Evolutionary conservation across 1,140 invertebrate genomes (phyloP), one percentile per base, ranked within the genome.

Genomic region (Drosophila mauritiana): DNA sequence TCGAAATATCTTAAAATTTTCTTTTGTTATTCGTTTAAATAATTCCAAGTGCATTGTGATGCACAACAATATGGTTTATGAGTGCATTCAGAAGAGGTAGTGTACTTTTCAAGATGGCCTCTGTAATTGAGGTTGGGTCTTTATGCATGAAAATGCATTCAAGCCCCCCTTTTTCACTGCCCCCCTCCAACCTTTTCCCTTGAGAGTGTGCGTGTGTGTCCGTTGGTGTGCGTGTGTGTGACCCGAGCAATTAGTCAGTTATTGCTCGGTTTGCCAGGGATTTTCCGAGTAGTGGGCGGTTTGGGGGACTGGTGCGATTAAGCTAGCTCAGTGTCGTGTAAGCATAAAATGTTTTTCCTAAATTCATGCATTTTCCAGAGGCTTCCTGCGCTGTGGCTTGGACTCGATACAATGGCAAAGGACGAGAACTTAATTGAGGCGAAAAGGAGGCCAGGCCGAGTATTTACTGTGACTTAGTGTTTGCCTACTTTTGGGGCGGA

Each of bases 211-310:
- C 67, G 63, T 70, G 63, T 46, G 62, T 64, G 62, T 64, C 22
- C 48, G 17, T 17, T n/a, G 11, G 49, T 63, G 53, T 31, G 42
- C 43, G 12, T 64, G 42, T 75, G 75, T 82, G 77, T 31, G 48
- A 76, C 76, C 77, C 65, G 49, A 88, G 83, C 82, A 86, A 86
- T 86, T 86, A 86, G 82, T 86, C 83, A 82, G 82, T 82, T 83
- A 88, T 86, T 75, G 79, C 83, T 82, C 55, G 80, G 65, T 67
- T 53, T 46, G 10, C 27, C 40, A 36, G 22, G 34, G 31, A 13
- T 39, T 48, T 48, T 36, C 11, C 13, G 17, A 52, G 49, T 7
- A 11, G 49, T 5, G 5, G 22, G 10, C 13, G 37, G 39, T n/a
- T 42, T 13, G 25, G 40, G 37, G 27, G 42, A 22, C 20, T 11